Base-by-base conservation (phyloP, 2,113 vertebrate genomes). In the Colinus virginianus region DNA sequence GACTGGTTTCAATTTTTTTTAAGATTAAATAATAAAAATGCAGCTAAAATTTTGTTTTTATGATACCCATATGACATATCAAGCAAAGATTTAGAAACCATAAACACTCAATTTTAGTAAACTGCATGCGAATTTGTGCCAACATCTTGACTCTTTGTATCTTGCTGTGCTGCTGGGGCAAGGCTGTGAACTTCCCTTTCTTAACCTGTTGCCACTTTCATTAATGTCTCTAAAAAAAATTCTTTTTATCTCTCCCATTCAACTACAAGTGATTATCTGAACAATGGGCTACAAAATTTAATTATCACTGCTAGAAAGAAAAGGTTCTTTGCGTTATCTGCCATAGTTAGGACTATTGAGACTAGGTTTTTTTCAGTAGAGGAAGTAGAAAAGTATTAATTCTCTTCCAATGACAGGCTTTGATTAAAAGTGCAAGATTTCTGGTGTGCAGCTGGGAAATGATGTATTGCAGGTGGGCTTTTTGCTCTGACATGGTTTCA, bases 231-330 rank as follows among this genome's bases (percentile, higher is more conserved):
- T 86, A 90, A 28, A 87, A 83, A 13, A 74, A 58, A 66, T 51
- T 68, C 66, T 8, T 46, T 46, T 96, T 91, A 85, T 90, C 71
- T 84, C 25, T 74, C 19, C 40, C 15, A 53, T 90, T 70, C 49
- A 67, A 83, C 36, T 77, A 34, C 43, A 75, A 88, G 34, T 28
- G 19, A 70, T 95, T 82, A 70, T 85, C 71, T 83, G 87, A 84
- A 94, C 80, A 84, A 84, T 79, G 83, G 93, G 26, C 79, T 79
- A 83, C 28, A 90, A 82, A 91, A 85, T 87, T 90, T 87, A 93
- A 74, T 91, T 88, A 88, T 84, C 62, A 13, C 67, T 88, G 18
- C 46, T 42, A 78, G 70, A 42, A 78, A 75, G 22, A 88, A 80
- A 78, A 67, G 48, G 32, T 67, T 88, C 72, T 83, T 46, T 43